Base-by-base conservation (phyloP, 2,113 vertebrate species). In the Catharus bicknelli region DNA sequence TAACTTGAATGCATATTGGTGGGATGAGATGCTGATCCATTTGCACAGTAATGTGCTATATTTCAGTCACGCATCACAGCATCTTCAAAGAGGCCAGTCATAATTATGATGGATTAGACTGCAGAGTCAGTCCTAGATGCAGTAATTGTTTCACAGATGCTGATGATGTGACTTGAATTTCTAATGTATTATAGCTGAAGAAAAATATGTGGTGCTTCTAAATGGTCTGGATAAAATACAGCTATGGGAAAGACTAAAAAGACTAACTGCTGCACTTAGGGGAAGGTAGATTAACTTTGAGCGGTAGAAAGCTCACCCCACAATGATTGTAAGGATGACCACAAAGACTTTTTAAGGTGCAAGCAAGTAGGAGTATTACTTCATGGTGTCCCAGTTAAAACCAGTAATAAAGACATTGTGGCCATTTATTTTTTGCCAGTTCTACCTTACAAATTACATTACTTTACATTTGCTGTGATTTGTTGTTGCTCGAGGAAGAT, bases 31-130 rank as follows among this genome's bases (percentile, higher is more conserved):
- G 88, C 96, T 83, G 89, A 92, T 93, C 95, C 95, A 95, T 97
- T 98, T 97, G 96, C 96, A 96, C 95, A 89, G 96, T 96, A 96
- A 98, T 97, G 94, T 96, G 95, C 96, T 98, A 96, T 96, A 97
- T 97, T 97, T 97, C 97, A 97, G 96, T 97, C 96, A 97, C 70
- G 92, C 97, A 97, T 96, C 75, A 16, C 86, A 92, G 97, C 96
- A 94, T 98, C 98, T 98, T 98, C 97, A 98, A 97, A 97, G 97
- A 98, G 96, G 94, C 97, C 94, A 96, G 97, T 98, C 97, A 97
- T 98, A 98, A 98, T 98, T 98, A 98, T 98, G 98, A 98, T 98
- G 98, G 98, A 99, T 99, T 98, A 98, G 97, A 97, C 98, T 98
- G 98, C 97, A 91, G 97, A 97, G 97, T 98, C 97, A 95, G 97